These are phyloP conservation scores for Acanthococcus lagerstroemiae DNA, from an alignment of 2,888 invertebrate genomes.

Conservation along the genomic window DNA sequence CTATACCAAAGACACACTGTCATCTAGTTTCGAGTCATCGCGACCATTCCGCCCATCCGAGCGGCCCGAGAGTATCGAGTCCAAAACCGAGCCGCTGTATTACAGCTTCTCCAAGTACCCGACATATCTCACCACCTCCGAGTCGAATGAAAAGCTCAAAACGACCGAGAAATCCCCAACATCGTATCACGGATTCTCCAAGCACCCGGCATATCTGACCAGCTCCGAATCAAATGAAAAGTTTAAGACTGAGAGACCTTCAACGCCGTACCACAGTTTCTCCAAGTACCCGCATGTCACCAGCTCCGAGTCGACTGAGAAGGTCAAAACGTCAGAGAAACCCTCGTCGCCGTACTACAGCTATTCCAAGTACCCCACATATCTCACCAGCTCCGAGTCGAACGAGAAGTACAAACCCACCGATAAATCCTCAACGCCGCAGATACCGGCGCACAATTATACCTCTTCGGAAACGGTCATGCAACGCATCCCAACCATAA, in stretches of 20 bases:
- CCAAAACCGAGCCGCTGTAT: not conserved
- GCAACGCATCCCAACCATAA: slow-evolving; percentile 23
- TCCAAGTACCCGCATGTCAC: not conserved
- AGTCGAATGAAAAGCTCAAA: too few relatives aligned
- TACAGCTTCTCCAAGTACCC: not conserved
- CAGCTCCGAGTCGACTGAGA: not conserved
- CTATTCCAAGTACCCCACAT: not conserved
- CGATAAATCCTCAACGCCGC: not conserved
- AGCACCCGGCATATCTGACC: not conserved
- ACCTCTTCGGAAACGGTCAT: slow-evolving; percentile 3
- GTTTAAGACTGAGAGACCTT: not conserved
- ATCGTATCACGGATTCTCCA: not conserved
- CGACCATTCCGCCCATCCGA: not conserved
- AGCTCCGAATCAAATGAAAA: not conserved
- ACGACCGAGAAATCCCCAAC: not conserved
- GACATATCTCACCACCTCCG: not conserved
- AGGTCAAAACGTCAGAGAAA: not conserved
- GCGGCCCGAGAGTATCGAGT: not conserved
- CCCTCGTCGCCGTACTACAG: not conserved
- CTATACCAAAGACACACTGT: not conserved
- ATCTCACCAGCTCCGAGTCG: not conserved
- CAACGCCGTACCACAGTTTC: not conserved
- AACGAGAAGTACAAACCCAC: not conserved
- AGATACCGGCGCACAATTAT: not conserved
- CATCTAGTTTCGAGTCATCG: not conserved